Base-by-base conservation (phyloP, 2,797 vertebrate species). In the Micrastur ruficollis region DNA sequence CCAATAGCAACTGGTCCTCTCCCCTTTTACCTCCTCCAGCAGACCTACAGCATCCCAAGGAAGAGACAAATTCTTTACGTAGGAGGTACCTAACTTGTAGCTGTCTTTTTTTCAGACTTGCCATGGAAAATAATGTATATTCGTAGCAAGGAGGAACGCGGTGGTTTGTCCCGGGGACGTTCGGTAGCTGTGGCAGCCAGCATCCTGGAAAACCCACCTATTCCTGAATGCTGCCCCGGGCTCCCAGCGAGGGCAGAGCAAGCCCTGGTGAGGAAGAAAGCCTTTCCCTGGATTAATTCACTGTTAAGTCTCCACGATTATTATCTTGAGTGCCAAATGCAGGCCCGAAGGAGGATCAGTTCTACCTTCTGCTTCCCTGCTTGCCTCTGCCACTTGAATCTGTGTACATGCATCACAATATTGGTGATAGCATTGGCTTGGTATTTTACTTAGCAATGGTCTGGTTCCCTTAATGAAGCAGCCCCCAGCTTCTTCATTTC, bases 401-500 rank as follows among this genome's bases (percentile, higher is more conserved):
- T 4, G 34, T 8, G 56, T 31, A 14, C 20, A 2, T 2, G 23
- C 66, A 27, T 38, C 40, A 8, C 59, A 12, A 9, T 26, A 8
- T 2, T 0, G 32, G 6, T 20, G 18, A 63, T 3, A 4, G 56
- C 83, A 16, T 16, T 31, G 6, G 40, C 63, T 25, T 0, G 8
- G 29, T 25, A 5, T 59, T 53, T 32, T 17, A 22, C 80, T 58
- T 3, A 38, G 72, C 75, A 67, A 25, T 55, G 82, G 49, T 40
- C 76, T 44, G 66, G 22, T 29, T 67, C 78, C 93, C 86, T 55
- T 42, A 55, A 26, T 20, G 26, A 42, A 89, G 81, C 70, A 12
- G 36, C 34, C 74, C 67, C 56, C 58, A 70, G 79, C 90, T 81
- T 70, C 87, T 76, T 36, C 86, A 16, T 80, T 72, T 76, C 59